Base-by-base conservation (phyloP, 2,113 vertebrate species). In the Cygnus buccinator region DNA sequence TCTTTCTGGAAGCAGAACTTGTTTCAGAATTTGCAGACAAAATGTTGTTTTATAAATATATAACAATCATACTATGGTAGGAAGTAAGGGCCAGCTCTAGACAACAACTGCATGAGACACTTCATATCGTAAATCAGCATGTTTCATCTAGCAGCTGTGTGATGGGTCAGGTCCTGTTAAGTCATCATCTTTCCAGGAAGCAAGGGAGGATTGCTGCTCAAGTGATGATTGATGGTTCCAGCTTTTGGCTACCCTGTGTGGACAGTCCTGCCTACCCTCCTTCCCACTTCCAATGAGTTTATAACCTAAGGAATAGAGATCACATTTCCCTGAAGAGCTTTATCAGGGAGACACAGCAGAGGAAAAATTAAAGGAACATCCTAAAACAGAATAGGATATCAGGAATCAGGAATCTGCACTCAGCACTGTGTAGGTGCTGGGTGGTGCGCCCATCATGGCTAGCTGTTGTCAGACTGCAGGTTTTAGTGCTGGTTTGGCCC, bases 401-500 rank as follows among this genome's bases (percentile, higher is more conserved):
- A 0, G 28, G 78, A 71, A 26, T 28, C 0, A 1, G 29, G 11
- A 39, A 39, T 39, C 44, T 23, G 13, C 7, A 10, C 15, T 52
- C 7, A 0, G 21, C 26, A 39, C 25, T 33, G 12, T 2, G 0
- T 44, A 8, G 48, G 5, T 28, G 13, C n/a, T 75, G 18, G 28
- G 6, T 57, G 44, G 29, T 22, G 8, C 11, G 54, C n/a, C 72
- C 13, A 4, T 55, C 35, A 12, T 28, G 44, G 20, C 9, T 46
- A 35, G 28, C 7, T 62, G 3, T 39, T 74, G 4, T 46, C 23
- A 23, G 37, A 23, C 43, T 59, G 22, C 44, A 68, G 31, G 2
- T n/a, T 83, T 87, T 43, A 2, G 0, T 52, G 14, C 15, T 74
- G 13, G 41, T 86, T 61, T 43, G 25, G 58, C 31, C 6, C 28